Percentiles rank a stretch among this genome's conserved stretches.
Conservation (phyloP, 1,140 invertebrate species). For the Nasonia longicornis region DNA sequence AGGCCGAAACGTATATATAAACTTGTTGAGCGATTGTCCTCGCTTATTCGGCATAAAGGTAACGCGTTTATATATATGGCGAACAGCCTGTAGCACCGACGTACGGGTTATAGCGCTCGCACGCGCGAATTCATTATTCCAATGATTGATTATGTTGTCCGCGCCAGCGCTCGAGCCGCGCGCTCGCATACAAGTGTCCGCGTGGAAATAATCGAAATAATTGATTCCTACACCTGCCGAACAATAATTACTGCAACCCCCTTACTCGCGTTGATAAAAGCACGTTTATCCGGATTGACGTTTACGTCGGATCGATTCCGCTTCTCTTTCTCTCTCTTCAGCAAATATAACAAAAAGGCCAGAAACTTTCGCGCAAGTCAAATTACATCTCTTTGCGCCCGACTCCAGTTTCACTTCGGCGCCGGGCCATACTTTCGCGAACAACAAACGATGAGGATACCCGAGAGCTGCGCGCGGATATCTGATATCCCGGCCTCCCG, state of each 20-base stretch:
- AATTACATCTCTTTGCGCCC: conserved; percentile 27
- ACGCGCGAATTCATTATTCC: neutral
- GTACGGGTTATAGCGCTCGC: neutral
- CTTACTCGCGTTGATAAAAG: neutral
- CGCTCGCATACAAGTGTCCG: neutral
- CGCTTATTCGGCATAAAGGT: neutral
- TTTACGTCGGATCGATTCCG: neutral
- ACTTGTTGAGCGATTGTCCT: neutral
- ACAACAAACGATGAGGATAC: conserved; percentile 28
- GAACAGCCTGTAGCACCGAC: neutral
- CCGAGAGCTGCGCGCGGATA: neutral
- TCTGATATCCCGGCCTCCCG: conserved; percentile 10
- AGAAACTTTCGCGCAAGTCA: neutral
- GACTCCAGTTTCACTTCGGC: neutral
- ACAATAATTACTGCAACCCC: neutral
- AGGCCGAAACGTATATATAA: neutral
- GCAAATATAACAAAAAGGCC: neutral
- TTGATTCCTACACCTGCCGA: neutral
- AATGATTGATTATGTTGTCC: neutral
- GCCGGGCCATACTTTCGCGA: conserved; percentile 5
- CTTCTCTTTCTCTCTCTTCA: neutral
- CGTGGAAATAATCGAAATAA: neutral
- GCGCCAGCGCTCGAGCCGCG: neutral
- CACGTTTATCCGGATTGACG: neutral
- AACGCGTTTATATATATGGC: neutral